Percentiles rank a stretch among this genome's conserved stretches.
Conservation (phyloP, 2,888 invertebrate species). For the Nebria salina region DNA sequence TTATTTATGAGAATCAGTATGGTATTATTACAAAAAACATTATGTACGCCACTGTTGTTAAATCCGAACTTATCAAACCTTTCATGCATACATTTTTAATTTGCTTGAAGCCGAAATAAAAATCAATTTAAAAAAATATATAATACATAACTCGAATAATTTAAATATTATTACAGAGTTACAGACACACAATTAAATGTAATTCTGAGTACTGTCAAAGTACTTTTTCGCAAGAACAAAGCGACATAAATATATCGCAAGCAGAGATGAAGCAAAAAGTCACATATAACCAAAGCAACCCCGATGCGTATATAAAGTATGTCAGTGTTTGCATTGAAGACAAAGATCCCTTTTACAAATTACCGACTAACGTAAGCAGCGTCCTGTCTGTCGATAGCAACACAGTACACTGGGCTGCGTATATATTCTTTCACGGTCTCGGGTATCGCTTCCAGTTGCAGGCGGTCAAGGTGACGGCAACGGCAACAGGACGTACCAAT, state of each 20-base stretch:
- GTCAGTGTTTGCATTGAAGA: constrained; percentile 3
- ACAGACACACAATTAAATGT: not conserved
- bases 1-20: too few relatives aligned
- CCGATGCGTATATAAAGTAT: not conserved
- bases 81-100: too few relatives aligned
- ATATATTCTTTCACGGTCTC: not conserved
- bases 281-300: not conserved
- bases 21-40: too few relatives aligned
- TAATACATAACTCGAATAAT: not conserved
- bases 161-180: not conserved
- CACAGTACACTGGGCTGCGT: not conserved
- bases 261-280: not conserved
- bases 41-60: too few relatives aligned
- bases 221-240: not conserved
- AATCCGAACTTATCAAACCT: too few relatives aligned
- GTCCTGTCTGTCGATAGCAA: not conserved
- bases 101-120: too few relatives aligned
- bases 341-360: constrained; percentile 38
- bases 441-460: not conserved
- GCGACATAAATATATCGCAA: not conserved
- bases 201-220: constrained; percentile 1
- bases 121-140: too few relatives aligned
- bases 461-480: not conserved
- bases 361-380: constrained; percentile 24
- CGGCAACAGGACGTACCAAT: not conserved